Evolutionary conservation across 2,797 vertebrate species (phyloP).

Genomic region (Thripadectes ignobilis): DNA sequence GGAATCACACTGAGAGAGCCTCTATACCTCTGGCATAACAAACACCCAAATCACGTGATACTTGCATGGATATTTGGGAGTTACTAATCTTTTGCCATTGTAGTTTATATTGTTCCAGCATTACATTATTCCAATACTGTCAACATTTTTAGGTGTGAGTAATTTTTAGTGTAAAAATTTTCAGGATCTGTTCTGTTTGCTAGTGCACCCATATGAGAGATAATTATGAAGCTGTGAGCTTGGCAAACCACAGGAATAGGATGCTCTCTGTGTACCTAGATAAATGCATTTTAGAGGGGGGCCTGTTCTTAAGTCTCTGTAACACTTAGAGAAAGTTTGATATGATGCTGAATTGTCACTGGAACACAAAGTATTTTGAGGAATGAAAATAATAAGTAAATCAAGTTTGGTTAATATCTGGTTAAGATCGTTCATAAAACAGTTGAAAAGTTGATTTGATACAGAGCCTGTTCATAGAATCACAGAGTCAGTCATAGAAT

Average conservation of each 20-base stretch:
- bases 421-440: neutral
- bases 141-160: neutral
- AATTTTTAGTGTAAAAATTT: neutral
- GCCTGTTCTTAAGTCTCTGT: neutral
- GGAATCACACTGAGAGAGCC: neutral
- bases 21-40: neutral
- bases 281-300: neutral
- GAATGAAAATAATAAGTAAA: neutral
- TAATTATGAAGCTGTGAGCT: neutral
- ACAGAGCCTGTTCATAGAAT: neutral
- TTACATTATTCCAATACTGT: neutral
- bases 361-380: neutral
- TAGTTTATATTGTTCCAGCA: neutral
- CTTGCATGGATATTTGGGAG: neutral
- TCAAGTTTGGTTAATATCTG: neutral
- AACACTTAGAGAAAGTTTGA: neutral
- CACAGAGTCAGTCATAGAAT: neutral
- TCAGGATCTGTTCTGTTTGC: neutral
- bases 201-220: neutral
- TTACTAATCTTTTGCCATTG: neutral
- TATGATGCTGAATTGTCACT: neutral
- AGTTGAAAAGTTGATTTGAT: neutral
- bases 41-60: neutral
- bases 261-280: neutral
- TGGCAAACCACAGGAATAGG: neutral